Conservation (phyloP, 1,140 invertebrate genomes). For the Homalodisca vitripennis region DNA sequence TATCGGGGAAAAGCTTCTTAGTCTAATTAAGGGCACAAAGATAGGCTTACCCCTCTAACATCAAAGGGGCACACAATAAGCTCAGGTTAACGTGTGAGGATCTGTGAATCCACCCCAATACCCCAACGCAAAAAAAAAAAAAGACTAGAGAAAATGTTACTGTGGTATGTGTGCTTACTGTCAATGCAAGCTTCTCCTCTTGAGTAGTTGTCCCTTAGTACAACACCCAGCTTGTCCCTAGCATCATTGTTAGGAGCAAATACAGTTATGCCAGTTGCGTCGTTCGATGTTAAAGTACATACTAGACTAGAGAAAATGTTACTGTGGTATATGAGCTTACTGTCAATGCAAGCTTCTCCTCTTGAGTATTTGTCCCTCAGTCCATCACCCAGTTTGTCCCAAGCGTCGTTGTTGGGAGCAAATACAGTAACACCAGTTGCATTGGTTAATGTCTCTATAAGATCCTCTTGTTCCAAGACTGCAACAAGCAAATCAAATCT, state of each 20-base stretch:
- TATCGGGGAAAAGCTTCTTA: no score
- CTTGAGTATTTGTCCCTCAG: conserved; percentile 34
- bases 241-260: conserved; percentile 55
- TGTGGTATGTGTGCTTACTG: conserved; percentile 40
- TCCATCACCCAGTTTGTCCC: conserved; percentile 48
- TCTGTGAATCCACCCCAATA: no score
- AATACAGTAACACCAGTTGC: conserved; percentile 54
- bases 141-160: no score
- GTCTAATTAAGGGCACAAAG: no score
- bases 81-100: no score
- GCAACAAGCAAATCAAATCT: conserved; percentile 34
- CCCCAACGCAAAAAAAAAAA: no score
- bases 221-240: conserved; percentile 48
- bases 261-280: no score
- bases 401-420: conserved; percentile 53
- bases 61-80: no score
- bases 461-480: conserved; percentile 48
- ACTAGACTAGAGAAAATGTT: no score
- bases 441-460: conserved; percentile 47
- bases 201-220: conserved; percentile 33
- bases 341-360: conserved; percentile 39
- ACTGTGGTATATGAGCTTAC: no score
- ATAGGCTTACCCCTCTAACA: no score
- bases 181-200: conserved; percentile 38
- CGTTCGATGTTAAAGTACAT: no score